phyloP scores from a whole-genome alignment of 1,140 invertebrate species.

The Polypedilum vanderplanki region DNA sequence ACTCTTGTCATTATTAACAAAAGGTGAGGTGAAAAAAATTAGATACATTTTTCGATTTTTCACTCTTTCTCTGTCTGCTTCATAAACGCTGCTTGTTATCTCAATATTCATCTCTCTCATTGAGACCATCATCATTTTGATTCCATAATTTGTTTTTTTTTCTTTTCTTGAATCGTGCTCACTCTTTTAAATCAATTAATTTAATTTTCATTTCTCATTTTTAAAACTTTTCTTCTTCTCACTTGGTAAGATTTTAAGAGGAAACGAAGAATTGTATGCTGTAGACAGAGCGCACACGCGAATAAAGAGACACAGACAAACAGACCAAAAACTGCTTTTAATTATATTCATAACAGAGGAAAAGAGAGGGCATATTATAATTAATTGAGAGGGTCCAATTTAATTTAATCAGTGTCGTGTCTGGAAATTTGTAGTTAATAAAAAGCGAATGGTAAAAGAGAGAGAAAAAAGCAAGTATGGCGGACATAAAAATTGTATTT shows the following conservation, averaged over 20 bases:
- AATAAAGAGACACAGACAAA: conserved; percentile 2
- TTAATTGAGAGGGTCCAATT: conserved; percentile 24
- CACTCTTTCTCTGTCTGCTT: background rate
- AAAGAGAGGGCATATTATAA: conserved; percentile 9
- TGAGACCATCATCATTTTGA: conserved; percentile 25
- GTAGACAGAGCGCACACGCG: conserved; percentile 1
- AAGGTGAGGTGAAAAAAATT: conserved; percentile 24
- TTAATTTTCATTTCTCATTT: conserved; percentile 2
- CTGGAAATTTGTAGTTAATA: conserved; percentile 18
- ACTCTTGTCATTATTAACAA: conserved; percentile 25
- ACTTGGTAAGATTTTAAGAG: background rate
- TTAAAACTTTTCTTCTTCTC: background rate
- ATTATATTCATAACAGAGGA: background rate
- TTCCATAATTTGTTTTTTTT: conserved; percentile 23
- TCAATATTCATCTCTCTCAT: conserved; percentile 12
- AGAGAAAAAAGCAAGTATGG: background rate
- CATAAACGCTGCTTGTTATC: background rate
- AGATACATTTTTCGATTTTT: background rate
- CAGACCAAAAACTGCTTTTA: background rate
- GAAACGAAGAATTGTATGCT: background rate
- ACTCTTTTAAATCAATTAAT: conserved; percentile 20
- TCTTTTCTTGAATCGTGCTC: background rate
- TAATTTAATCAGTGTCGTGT: conserved; percentile 25
- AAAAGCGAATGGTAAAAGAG: background rate
- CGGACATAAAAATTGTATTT: conserved; percentile 8